Conservation (phyloP, 2,888 invertebrate genomes). For the Drosophila eohydei region DNA sequence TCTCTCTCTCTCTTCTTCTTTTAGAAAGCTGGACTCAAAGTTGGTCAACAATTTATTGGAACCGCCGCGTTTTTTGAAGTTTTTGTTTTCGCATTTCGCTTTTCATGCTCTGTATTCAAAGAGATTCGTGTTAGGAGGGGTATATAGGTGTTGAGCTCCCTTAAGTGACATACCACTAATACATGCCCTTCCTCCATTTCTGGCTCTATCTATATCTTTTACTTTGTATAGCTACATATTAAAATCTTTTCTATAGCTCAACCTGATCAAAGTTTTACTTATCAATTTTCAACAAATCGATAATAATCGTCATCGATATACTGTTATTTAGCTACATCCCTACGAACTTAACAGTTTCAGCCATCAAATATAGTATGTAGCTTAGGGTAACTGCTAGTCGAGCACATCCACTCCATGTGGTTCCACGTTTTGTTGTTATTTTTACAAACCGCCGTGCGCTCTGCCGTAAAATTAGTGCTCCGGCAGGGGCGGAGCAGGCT, state of each 20-base stretch:
- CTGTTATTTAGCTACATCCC: neutral
- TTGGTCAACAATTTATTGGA: conserved; percentile 55
- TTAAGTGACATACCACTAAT: neutral
- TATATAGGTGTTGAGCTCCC: neutral
- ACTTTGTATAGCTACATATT: neutral
- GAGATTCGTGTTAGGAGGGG: neutral
- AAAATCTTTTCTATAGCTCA: neutral
- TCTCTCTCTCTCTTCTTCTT: neutral
- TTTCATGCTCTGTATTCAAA: neutral
- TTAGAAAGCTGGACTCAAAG: conserved; percentile 14
- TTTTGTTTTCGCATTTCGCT: conserved; percentile 26
- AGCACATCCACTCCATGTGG: neutral
- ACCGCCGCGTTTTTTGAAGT: conserved; percentile 48
- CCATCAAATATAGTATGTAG: no score
- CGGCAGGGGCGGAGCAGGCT: conserved; percentile 7
- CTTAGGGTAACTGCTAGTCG: neutral
- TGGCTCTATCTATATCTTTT: neutral
- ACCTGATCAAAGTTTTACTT: neutral
- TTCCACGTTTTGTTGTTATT: conserved; percentile 30
- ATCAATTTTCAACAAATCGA: neutral
- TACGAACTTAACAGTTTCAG: neutral
- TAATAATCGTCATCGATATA: neutral
- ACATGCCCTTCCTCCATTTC: neutral
- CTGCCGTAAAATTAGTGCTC: conserved; percentile 71
- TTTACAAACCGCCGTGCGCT: conserved; percentile 40